Conservation (phyloP, 2,888 invertebrate genomes). For the Willowsia nigromaculata region DNA sequence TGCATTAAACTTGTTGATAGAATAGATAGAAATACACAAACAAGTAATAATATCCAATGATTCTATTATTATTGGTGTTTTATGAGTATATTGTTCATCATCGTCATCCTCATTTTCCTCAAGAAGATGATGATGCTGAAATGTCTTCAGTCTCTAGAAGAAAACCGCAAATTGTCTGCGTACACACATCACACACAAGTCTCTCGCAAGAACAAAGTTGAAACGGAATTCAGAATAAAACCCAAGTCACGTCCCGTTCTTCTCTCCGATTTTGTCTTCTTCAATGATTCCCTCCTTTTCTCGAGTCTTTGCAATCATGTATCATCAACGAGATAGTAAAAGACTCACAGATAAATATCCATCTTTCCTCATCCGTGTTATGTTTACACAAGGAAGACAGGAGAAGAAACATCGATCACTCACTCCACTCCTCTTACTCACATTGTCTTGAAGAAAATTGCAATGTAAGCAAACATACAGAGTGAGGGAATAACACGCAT, state of each 20-base stretch:
- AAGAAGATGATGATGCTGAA: not conserved
- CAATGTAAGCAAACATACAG: not conserved
- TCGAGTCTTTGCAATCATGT: not conserved
- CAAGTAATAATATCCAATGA: slow-evolving; percentile 18
- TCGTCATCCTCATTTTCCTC: not conserved
- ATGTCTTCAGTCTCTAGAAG: not conserved
- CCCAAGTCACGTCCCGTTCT: slow-evolving; percentile 52
- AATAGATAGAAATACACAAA: not conserved
- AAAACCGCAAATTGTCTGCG: slow-evolving; percentile 45
- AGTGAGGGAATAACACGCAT: too few species aligned
- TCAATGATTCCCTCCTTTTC: not conserved
- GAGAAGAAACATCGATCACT: slow-evolving; percentile 14
- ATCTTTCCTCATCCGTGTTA: slow-evolving; percentile 13
- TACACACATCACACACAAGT: not conserved
- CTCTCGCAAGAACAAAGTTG: not conserved
- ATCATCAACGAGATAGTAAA: slow-evolving; percentile 4
- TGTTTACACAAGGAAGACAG: slow-evolving; percentile 18
- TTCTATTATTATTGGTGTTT: slow-evolving; percentile 21
- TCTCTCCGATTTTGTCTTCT: not conserved
- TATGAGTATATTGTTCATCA: slow-evolving; percentile 18
- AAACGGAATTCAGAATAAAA: not conserved
- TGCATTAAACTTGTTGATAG: not conserved
- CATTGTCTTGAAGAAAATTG: slow-evolving; percentile 26
- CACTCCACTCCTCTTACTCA: not conserved
- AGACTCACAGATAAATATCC: slow-evolving; percentile 9